Conservation (phyloP, 1,140 invertebrate species). For the Drosophila littoralis region DNA sequence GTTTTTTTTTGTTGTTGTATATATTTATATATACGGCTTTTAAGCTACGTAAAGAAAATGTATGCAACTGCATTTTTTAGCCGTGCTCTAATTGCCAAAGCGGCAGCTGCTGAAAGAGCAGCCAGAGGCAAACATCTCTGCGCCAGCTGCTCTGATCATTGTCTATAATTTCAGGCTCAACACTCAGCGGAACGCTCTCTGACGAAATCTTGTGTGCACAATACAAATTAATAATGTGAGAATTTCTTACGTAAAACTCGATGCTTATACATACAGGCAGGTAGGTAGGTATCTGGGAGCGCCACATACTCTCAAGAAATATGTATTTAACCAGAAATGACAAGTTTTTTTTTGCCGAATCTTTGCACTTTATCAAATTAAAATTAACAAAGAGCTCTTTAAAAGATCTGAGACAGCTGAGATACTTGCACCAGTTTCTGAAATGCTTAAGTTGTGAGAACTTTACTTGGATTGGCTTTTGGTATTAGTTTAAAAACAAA, state of each 20-base stretch:
- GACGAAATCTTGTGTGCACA: slow-evolving; percentile 63
- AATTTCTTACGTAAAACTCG: slow-evolving; percentile 72
- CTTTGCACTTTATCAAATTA: slow-evolving; percentile 45
- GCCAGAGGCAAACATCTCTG: slow-evolving; percentile 14
- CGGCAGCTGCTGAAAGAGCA: slow-evolving; percentile 23
- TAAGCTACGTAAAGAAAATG: slow-evolving; percentile 5
- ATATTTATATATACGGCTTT: slow-evolving; percentile 35
- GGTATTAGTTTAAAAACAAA: neutral
- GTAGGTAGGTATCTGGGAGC: slow-evolving; percentile 23
- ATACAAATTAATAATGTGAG: slow-evolving; percentile 77
- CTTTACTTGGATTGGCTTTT: slow-evolving; percentile 10
- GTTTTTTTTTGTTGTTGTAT: slow-evolving; percentile 22
- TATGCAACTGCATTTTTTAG: slow-evolving; percentile 38
- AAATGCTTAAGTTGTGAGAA: slow-evolving; percentile 28
- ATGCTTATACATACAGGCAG: neutral
- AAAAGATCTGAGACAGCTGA: slow-evolving; percentile 12
- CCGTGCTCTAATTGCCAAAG: slow-evolving; percentile 49
- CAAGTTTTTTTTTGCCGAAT: slow-evolving; percentile 18
- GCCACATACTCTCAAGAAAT: slow-evolving; percentile 8
- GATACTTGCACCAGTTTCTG: slow-evolving; percentile 39
- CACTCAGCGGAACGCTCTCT: slow-evolving; percentile 42
- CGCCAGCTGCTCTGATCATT: slow-evolving; percentile 55
- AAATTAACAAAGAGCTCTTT: slow-evolving; percentile 30
- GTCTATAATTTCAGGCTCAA: slow-evolving; percentile 62
- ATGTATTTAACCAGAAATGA: slow-evolving; percentile 17